These are phyloP conservation scores for Alcedo atthis DNA, from an alignment of 2,797 vertebrate genomes.

Conservation along the genomic window DNA sequence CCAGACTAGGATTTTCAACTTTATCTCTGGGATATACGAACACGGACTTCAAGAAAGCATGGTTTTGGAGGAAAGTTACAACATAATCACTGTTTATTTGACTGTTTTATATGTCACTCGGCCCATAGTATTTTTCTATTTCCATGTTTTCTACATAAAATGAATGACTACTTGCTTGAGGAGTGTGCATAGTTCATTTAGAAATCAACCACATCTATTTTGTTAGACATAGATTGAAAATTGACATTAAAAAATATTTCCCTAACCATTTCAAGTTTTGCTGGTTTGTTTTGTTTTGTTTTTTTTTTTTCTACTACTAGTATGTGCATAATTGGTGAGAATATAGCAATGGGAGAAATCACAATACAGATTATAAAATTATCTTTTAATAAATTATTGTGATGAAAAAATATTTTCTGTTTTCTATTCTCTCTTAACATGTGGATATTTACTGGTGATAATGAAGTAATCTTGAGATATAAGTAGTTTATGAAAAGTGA, in stretches of 20 bases:
- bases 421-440: neutral
- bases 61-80: neutral
- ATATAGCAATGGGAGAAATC: neutral
- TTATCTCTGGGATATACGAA: neutral
- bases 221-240: neutral
- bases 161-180: rapidly evolving
- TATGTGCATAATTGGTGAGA: neutral
- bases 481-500: neutral
- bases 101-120: neutral
- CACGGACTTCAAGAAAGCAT: neutral
- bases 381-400: neutral
- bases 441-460: neutral
- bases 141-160: neutral
- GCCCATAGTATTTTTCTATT: neutral
- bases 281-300: too few species aligned
- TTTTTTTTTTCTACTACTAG: neutral
- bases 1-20: neutral
- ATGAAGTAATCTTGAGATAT: neutral
- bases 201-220: neutral
- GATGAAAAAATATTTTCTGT: neutral
- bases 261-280: neutral
- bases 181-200: neutral
- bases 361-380: neutral
- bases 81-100: neutral
- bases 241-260: neutral